Percentiles rank a stretch among this genome's conserved stretches.
phyloP scores from a whole-genome alignment of 2,113 vertebrate genomes.

The Otolemur garnettii region DNA sequence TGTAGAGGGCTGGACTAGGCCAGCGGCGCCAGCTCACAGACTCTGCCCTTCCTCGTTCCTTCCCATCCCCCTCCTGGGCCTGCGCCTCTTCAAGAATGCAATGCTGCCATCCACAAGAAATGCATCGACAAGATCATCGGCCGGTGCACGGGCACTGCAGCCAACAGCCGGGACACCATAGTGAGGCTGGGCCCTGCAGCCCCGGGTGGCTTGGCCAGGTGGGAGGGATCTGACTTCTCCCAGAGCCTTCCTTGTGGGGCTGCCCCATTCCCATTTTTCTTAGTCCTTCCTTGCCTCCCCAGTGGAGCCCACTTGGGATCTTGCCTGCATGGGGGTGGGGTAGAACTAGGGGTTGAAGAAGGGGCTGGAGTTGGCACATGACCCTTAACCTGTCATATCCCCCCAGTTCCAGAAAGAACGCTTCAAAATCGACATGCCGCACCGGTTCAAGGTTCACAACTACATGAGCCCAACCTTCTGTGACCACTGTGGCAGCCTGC shows the following conservation, averaged over 20 bases:
- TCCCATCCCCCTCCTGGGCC: slow-evolving; percentile 12
- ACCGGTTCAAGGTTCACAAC: slow-evolving; percentile 97
- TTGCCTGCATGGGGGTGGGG: neutral
- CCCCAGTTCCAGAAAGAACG: slow-evolving; percentile 98
- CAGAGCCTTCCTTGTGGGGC: neutral
- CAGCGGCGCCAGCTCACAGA: slow-evolving; percentile 36
- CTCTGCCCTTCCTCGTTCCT: slow-evolving; percentile 62
- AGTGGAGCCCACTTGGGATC: neutral
- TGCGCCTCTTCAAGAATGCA: slow-evolving; percentile 93
- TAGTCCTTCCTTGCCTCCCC: neutral
- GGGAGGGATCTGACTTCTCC: neutral
- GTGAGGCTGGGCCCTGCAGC: slow-evolving; percentile 84
- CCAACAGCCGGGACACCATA: slow-evolving; percentile 99
- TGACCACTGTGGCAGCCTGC: slow-evolving; percentile 98
- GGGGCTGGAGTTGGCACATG: neutral
- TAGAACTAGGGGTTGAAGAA: neutral
- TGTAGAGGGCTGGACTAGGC: slow-evolving; percentile 60
- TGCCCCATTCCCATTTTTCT: neutral
- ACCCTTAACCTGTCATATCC: neutral
- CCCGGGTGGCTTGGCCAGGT: neutral
- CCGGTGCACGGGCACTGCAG: slow-evolving; percentile 96
- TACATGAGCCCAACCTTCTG: slow-evolving; percentile 99
- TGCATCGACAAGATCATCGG: slow-evolving; percentile 99
- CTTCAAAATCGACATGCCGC: slow-evolving; percentile 99
- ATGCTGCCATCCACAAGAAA: slow-evolving; percentile 99